A percentile compares a stretch with the other conserved stretches of the same genome.
These are phyloP conservation scores for Hermaeophaga mercurialis DNA, from an alignment of 2,888 invertebrate species.

Conservation along the genomic window DNA sequence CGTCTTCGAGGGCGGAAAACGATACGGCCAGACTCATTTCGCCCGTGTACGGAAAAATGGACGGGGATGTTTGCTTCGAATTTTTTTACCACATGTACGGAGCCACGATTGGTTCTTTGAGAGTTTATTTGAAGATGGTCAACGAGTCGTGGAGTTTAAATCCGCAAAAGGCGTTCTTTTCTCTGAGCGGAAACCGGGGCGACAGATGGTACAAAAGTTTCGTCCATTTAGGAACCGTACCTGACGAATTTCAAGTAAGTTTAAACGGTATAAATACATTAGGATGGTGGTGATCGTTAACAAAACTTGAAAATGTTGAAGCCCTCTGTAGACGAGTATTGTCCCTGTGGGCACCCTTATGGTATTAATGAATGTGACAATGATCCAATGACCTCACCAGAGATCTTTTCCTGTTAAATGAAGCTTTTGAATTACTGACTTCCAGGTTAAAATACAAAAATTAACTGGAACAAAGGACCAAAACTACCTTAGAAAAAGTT, in stretches of 20 bases:
- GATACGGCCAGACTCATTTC: conserved; percentile 76
- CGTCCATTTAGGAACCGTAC: conserved; percentile 56
- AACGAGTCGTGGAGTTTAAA: conserved; percentile 55
- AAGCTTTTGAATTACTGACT: too few species aligned
- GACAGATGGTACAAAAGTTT: conserved; percentile 68
- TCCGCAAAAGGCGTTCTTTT: conserved; percentile 63
- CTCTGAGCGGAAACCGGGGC: conserved; percentile 70
- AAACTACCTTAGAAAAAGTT: too few species aligned
- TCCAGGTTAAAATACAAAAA: too few species aligned
- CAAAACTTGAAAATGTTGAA: too few species aligned
- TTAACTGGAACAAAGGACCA: too few species aligned
- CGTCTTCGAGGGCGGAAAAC: conserved; percentile 66
- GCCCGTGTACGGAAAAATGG: conserved; percentile 64
- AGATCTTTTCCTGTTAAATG: too few species aligned
- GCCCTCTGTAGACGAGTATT: too few species aligned
- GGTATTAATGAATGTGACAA: too few species aligned
- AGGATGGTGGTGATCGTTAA: too few species aligned
- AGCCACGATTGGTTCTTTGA: conserved; percentile 62
- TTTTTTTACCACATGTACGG: conserved; percentile 86
- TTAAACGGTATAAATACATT: too few species aligned
- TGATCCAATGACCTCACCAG: too few species aligned
- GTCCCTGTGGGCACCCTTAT: too few species aligned
- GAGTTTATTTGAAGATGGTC: conserved; percentile 60
- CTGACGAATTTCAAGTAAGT: conserved; percentile 64
- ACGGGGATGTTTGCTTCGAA: conserved; percentile 61